Conservation (phyloP, 53 echinoderm and acorn worm species). For the Antedon mediterranea region DNA sequence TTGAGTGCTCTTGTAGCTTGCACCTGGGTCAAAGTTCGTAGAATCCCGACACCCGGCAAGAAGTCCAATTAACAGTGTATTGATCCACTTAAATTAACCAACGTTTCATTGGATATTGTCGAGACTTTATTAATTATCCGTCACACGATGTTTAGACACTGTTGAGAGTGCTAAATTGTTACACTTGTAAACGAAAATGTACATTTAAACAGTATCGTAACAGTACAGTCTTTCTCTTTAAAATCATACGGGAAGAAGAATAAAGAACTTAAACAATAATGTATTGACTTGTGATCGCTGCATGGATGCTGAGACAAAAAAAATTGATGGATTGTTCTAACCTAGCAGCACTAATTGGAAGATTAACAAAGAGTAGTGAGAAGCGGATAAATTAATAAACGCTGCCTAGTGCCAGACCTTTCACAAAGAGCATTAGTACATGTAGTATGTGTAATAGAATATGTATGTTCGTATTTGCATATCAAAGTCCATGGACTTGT, state of each 20-base stretch:
- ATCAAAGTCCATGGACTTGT: not conserved
- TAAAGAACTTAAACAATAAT: not conserved
- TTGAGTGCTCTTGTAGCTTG: not conserved
- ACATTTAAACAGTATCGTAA: no score
- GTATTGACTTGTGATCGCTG: not conserved
- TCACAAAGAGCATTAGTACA: not conserved
- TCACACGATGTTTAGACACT: not conserved
- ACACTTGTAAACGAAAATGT: not conserved
- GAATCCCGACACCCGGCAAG: not conserved
- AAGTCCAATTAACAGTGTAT: not conserved
- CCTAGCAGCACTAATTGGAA: not conserved
- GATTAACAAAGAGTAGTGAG: not conserved
- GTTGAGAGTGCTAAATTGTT: not conserved
- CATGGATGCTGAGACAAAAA: not conserved
- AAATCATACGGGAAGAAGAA: not conserved
- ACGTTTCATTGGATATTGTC: not conserved
- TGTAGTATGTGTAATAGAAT: not conserved
- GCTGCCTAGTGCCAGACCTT: not conserved
- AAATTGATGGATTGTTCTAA: not conserved
- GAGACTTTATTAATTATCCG: not conserved
- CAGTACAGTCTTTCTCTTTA: not conserved
- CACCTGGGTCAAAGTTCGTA: not conserved
- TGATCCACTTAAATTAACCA: not conserved
- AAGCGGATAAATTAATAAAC: not conserved
- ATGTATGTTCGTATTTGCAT: not conserved